These are phyloP conservation scores for Orchestes rusci DNA, from an alignment of 2,888 invertebrate genomes.

Conservation along the genomic window DNA sequence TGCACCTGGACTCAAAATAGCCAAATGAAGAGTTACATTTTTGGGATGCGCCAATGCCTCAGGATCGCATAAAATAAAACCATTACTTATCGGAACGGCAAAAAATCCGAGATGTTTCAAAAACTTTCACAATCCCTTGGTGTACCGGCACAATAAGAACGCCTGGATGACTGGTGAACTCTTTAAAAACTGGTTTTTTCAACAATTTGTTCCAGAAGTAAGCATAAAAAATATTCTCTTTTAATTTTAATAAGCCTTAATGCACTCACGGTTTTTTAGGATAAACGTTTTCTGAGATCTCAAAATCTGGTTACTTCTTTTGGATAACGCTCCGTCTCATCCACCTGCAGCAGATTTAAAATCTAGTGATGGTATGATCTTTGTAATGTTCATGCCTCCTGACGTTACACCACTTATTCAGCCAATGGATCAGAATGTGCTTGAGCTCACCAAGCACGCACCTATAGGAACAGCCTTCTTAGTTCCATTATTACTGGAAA, in stretches of 20 bases:
- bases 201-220: conserved; percentile 22
- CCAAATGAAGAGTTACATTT: conserved; percentile 17
- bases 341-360: not conserved
- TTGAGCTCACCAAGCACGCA: not conserved
- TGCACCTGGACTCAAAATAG: conserved; percentile 18
- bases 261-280: not conserved
- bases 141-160: conserved; percentile 3
- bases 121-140: conserved; percentile 9
- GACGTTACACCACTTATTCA: conserved; percentile 11
- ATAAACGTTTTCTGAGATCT: conserved; percentile 2
- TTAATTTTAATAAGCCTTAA: conserved; percentile 5
- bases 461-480: conserved; percentile 4
- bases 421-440: conserved; percentile 10
- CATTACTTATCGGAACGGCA: conserved; percentile 20
- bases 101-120: conserved; percentile 15
- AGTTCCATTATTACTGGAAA: conserved; percentile 9
- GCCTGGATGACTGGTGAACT: conserved; percentile 11
- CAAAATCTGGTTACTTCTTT: conserved; percentile 4
- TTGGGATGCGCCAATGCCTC: conserved; percentile 20
- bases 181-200: conserved; percentile 11
- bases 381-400: conserved; percentile 10
- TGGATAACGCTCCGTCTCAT: not conserved
- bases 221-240: conserved; percentile 1
- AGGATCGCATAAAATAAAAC: conserved; percentile 22
- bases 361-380: conserved; percentile 4